phyloP scores from a whole-genome alignment of 2,113 vertebrate species.

The Cnemophilus loriae region DNA sequence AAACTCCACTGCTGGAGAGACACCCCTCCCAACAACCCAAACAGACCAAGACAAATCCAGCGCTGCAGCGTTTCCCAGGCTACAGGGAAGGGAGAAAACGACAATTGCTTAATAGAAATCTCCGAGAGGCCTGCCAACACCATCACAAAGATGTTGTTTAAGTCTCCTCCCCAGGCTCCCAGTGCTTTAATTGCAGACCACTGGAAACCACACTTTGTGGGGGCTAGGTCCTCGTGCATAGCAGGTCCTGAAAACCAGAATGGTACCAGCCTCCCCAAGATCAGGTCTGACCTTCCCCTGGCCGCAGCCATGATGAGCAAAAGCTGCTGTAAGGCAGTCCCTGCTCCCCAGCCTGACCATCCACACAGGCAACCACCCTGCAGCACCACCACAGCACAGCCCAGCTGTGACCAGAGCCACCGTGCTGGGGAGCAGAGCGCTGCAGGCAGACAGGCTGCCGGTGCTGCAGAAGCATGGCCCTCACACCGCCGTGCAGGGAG shows the following conservation, averaged over 20 bases:
- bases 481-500: rapidly evolving
- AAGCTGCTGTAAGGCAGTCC: neutral
- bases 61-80: neutral
- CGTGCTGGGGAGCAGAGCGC: rapidly evolving
- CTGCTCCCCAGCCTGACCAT: neutral
- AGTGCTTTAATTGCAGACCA: neutral
- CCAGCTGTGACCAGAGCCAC: rapidly evolving
- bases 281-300: too few species aligned
- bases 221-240: neutral
- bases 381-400: neutral
- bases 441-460: rapidly evolving
- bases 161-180: neutral
- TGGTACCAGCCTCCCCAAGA: neutral
- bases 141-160: neutral
- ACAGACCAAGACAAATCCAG: neutral
- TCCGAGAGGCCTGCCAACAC: neutral
- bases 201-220: neutral
- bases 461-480: neutral
- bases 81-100: neutral
- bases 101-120: constrained; percentile 1
- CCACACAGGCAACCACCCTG: neutral
- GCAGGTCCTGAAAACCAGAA: neutral
- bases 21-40: neutral
- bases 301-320: rapidly evolving
- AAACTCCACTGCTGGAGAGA: neutral